Evolutionary conservation across 2,888 invertebrate species (phyloP).

Genomic region (Polylopha cassiicola): DNA sequence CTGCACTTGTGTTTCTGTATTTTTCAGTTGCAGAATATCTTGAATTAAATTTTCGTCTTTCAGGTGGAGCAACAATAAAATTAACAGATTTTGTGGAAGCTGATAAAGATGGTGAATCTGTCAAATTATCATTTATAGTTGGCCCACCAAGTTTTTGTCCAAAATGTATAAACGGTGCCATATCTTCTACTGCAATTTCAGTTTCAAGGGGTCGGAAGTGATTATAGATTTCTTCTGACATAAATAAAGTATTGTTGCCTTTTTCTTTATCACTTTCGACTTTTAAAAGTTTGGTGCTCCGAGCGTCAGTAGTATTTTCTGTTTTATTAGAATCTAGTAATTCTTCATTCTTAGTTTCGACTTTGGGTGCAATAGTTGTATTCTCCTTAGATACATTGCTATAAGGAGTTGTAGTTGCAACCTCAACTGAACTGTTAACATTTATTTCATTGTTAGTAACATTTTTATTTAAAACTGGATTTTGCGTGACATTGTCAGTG

Average conservation of each 20-base stretch:
- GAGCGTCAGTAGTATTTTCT: conserved; percentile 55
- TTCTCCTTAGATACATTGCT: conserved; percentile 33
- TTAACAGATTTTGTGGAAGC: conserved; percentile 72
- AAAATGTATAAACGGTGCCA: conserved; percentile 83
- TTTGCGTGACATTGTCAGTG: conserved; percentile 59
- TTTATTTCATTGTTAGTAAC: conserved; percentile 38
- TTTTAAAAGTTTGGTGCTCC: conserved; percentile 47
- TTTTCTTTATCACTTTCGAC: conserved; percentile 59
- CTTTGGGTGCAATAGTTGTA: conserved; percentile 31
- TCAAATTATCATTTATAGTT: conserved; percentile 60
- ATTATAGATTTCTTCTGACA: conserved; percentile 80
- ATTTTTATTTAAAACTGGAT: conserved; percentile 44
- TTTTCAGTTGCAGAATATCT: conserved; percentile 70
- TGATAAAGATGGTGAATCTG: conserved; percentile 63
- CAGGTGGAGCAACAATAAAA: conserved; percentile 57
- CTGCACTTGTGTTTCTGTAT: conserved; percentile 66
- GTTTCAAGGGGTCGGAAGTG: conserved; percentile 80
- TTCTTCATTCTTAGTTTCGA: conserved; percentile 40
- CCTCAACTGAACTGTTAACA: conserved; percentile 34
- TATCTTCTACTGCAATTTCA: conserved; percentile 80
- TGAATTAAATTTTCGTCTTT: conserved; percentile 66
- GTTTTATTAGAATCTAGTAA: conserved; percentile 51
- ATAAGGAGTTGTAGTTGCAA: conserved; percentile 33
- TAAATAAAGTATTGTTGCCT: conserved; percentile 73
- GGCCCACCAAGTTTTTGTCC: conserved; percentile 79